A percentile compares a stretch with the other conserved stretches of the same genome.
Conservation (phyloP, 2,888 invertebrate species). For the Drosophila mimica region DNA sequence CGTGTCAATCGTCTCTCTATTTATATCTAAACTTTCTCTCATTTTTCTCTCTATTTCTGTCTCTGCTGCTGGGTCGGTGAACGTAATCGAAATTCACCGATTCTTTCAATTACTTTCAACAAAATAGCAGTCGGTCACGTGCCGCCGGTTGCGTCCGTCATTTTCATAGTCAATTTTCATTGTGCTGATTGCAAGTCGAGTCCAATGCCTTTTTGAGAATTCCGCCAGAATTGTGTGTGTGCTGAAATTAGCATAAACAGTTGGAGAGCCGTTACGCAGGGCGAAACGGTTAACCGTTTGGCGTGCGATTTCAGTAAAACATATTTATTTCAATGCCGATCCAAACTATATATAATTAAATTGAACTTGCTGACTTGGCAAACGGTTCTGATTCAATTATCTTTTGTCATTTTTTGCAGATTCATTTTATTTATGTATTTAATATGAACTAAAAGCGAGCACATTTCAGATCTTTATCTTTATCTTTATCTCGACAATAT, state of each 20-base stretch:
- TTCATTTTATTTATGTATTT: neutral
- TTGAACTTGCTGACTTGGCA: constrained; percentile 22
- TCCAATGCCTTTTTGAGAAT: constrained; percentile 47
- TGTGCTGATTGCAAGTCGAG: constrained; percentile 34
- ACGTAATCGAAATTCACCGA: constrained; percentile 17
- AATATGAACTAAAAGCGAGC: neutral
- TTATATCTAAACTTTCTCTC: neutral
- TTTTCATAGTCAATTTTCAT: constrained; percentile 20
- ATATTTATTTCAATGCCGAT: constrained; percentile 1
- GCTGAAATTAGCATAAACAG: constrained; percentile 37
- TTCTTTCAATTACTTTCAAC: constrained; percentile 14
- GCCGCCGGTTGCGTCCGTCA: constrained; percentile 20
- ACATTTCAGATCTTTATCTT: neutral
- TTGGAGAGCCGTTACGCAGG: constrained; percentile 4
- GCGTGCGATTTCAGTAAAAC: neutral
- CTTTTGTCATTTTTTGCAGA: neutral
- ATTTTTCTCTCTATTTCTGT: neutral
- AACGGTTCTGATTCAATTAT: constrained; percentile 18
- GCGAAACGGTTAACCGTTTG: constrained; percentile 28
- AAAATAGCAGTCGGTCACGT: constrained; percentile 39
- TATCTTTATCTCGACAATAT: constrained; percentile 18
- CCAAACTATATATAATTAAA: constrained; percentile 29
- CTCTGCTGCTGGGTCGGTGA: constrained; percentile 30
- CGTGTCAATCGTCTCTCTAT: constrained; percentile 3
- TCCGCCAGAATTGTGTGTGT: constrained; percentile 9